Conservation (phyloP, 2,113 vertebrate genomes). For the Callocephalon fimbriatum region DNA sequence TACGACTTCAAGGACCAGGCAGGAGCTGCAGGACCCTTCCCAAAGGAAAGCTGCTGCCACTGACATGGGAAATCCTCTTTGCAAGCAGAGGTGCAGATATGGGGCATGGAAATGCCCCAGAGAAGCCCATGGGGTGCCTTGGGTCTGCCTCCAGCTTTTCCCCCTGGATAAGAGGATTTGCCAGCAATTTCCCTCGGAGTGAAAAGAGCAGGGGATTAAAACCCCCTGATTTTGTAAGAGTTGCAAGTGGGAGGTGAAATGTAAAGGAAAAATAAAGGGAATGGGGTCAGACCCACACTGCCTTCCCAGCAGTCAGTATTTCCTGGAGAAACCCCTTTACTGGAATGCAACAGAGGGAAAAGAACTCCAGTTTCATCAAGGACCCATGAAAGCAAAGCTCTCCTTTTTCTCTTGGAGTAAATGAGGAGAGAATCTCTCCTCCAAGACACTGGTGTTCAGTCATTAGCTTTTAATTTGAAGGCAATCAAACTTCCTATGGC, state of each 20-base stretch:
- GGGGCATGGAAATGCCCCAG: not conserved
- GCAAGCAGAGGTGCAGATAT: not conserved
- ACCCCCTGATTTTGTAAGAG: not conserved
- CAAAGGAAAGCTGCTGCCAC: not conserved
- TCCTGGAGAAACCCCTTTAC: not conserved
- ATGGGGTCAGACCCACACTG: not conserved
- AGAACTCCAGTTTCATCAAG: not conserved
- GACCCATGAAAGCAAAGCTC: not conserved
- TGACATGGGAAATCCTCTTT: not conserved
- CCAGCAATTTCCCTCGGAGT: not conserved
- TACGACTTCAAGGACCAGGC: not conserved
- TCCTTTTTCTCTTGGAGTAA: not conserved
- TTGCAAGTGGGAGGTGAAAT: not conserved
- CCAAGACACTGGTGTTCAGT: not conserved
- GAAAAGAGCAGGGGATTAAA: not conserved
- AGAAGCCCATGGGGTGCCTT: not conserved
- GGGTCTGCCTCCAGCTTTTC: not conserved
- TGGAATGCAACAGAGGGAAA: no score
- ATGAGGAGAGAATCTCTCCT: not conserved
- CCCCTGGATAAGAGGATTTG: not conserved
- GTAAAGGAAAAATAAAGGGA: not conserved
- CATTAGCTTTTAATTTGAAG: not conserved
- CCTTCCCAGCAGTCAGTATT: not conserved
- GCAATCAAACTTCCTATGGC: not conserved
- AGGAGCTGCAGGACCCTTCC: not conserved